phyloP scores from a whole-genome alignment of 2,113 vertebrate genomes.

The Paralichthys olivaceus region DNA sequence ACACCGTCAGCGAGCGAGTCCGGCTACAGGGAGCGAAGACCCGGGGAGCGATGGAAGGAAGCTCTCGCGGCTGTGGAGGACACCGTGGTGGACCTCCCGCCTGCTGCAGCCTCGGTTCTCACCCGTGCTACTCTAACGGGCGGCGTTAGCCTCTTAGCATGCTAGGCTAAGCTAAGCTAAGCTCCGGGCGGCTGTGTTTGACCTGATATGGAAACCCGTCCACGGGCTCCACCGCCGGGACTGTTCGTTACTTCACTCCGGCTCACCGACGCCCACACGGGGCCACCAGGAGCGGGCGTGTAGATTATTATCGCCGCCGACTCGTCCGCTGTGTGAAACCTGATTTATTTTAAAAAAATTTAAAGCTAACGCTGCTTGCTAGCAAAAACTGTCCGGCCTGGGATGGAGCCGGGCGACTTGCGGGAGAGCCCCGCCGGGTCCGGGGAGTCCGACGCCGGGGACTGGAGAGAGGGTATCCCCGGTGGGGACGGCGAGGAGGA shows the following conservation, averaged over 20 bases:
- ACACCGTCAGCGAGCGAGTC: slow-evolving; percentile 60
- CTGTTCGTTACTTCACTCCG: neutral
- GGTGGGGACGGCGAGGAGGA: slow-evolving; percentile 53
- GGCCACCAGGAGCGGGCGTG: too few relatives aligned
- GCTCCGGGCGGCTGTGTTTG: slow-evolving; percentile 3
- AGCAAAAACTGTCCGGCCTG: slow-evolving; percentile 22
- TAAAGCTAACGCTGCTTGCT: slow-evolving; percentile 27
- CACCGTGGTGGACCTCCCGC: neutral
- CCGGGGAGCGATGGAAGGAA: slow-evolving; percentile 30
- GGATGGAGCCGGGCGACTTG: slow-evolving; percentile 78
- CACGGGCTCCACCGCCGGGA: neutral
- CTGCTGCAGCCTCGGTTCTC: neutral
- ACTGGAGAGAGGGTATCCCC: slow-evolving; percentile 80
- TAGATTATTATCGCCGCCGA: neutral
- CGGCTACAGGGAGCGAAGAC: slow-evolving; percentile 42
- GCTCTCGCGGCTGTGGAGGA: neutral
- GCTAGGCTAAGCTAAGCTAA: slow-evolving; percentile 44
- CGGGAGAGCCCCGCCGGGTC: slow-evolving; percentile 83
- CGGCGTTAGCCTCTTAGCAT: slow-evolving; percentile 38
- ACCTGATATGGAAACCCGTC: slow-evolving; percentile 37
- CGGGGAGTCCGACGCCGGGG: slow-evolving; percentile 77
- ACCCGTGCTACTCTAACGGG: neutral
- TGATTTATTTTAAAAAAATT: neutral
- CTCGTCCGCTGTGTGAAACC: neutral
- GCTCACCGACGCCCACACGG: neutral